A percentile compares a stretch with the other conserved stretches of the same genome.
Evolutionary conservation across 1,140 invertebrate species (phyloP).

Genomic region (Zaprionus tsacasi): DNA sequence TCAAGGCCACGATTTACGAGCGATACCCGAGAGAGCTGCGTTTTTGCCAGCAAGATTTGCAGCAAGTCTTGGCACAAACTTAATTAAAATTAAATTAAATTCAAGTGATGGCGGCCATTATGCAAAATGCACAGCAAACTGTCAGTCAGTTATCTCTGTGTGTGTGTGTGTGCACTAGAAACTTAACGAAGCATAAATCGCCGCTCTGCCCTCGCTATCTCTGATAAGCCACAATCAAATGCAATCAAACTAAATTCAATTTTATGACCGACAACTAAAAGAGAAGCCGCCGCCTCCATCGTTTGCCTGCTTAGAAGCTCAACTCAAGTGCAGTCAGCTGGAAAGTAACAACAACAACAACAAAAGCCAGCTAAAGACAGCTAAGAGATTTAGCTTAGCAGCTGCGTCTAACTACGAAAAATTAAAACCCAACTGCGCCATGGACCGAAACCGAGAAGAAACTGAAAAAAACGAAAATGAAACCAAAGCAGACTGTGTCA

Average conservation of each 20-base stretch:
- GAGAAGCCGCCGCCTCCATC: constrained; percentile 31
- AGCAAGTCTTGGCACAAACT: constrained; percentile 39
- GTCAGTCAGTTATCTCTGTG: background rate
- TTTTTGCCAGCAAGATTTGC: constrained; percentile 34
- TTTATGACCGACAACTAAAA: constrained; percentile 61
- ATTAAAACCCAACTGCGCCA: constrained; percentile 59
- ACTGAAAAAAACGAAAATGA: constrained; percentile 18
- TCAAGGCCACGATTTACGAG: constrained; percentile 52
- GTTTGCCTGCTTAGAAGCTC: constrained; percentile 42
- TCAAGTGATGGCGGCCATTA: constrained; percentile 49
- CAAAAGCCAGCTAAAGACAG: constrained; percentile 7
- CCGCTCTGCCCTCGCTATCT: constrained; percentile 40
- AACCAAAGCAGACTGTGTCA: constrained; percentile 6
- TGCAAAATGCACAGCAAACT: constrained; percentile 53
- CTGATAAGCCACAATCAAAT: constrained; percentile 83
- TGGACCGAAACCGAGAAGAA: constrained; percentile 16
- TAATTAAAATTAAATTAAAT: constrained; percentile 72
- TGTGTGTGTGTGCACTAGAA: constrained; percentile 45
- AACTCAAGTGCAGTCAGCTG: constrained; percentile 71
- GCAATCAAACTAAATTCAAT: constrained; percentile 81
- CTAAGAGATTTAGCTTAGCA: constrained; percentile 45
- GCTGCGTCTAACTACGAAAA: constrained; percentile 67
- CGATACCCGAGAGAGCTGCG: background rate
- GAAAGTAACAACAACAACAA: constrained; percentile 53
- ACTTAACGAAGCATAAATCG: constrained; percentile 80